Evolutionary conservation across 2,797 vertebrate species (phyloP).

Genomic region (Halcyon chelicuti): DNA sequence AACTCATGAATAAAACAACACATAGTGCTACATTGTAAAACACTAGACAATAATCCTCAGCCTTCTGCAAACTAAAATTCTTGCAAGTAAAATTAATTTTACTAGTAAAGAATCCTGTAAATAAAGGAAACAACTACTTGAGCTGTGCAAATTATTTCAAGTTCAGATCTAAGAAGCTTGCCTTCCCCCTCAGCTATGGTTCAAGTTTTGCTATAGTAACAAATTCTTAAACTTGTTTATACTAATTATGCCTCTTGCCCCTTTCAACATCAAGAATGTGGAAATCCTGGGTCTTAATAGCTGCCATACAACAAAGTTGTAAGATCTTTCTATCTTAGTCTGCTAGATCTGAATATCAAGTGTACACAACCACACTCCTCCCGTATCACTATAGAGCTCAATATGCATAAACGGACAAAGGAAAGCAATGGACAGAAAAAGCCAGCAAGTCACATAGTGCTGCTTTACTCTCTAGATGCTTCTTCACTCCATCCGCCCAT

Average conservation of each 20-base stretch:
- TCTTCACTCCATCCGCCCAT: not conserved
- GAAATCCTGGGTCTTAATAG: not conserved
- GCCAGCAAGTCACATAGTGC: accelerated
- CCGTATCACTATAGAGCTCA: not conserved
- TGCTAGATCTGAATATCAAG: not conserved
- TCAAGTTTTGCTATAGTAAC: not conserved
- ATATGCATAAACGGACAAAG: not conserved
- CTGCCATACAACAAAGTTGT: not conserved
- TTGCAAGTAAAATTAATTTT: not conserved
- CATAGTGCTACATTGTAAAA: not conserved
- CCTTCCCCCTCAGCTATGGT: not conserved
- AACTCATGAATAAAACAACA: constrained; percentile 37
- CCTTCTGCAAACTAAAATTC: not conserved
- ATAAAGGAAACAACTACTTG: not conserved
- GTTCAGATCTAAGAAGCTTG: not conserved
- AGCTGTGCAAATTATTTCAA: not conserved
- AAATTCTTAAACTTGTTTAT: not conserved
- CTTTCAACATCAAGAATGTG: not conserved
- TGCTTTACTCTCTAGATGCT: not conserved
- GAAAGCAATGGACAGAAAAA: not conserved
- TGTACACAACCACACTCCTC: accelerated
- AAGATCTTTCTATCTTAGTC: not conserved
- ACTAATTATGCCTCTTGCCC: not conserved
- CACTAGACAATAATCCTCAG: not conserved
- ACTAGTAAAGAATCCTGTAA: not conserved